Percentiles rank a stretch among this genome's conserved stretches.
phyloP scores from a whole-genome alignment of 2,797 vertebrate species.

The Carapus acus region DNA sequence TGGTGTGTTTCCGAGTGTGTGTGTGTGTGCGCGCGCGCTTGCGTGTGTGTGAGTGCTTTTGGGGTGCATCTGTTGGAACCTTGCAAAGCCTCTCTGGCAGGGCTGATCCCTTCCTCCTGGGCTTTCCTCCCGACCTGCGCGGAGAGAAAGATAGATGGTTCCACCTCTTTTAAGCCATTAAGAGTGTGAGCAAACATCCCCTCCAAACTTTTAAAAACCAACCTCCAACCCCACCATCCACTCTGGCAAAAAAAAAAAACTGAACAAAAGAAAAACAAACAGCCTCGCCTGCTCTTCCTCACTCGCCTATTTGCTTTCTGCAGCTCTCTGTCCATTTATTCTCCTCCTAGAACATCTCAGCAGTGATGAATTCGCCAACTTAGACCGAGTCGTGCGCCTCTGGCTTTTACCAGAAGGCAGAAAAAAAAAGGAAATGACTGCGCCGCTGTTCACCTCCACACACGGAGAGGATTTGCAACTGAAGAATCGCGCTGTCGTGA shows the following conservation, averaged over 20 bases:
- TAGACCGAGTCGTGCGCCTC: constrained; percentile 51
- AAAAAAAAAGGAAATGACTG: constrained; percentile 1
- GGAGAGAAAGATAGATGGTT: constrained; percentile 64
- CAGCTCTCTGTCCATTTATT: constrained; percentile 21
- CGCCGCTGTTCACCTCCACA: constrained; percentile 19
- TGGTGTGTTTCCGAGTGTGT: constrained; percentile 42
- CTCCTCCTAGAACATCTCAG: constrained; percentile 20
- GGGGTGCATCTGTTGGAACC: constrained; percentile 42
- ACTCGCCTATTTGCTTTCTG: constrained; percentile 17
- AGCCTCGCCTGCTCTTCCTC: constrained; percentile 25
- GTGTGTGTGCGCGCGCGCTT: constrained; percentile 52
- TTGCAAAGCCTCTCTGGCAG: constrained; percentile 42
- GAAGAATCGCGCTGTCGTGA: constrained; percentile 9
- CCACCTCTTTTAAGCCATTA: constrained; percentile 60
- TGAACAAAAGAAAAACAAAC: constrained; percentile 42
- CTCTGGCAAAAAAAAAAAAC: constrained; percentile 17
- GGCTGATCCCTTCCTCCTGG: constrained; percentile 38
- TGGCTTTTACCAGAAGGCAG: constrained; percentile 21
- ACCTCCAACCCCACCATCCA: constrained; percentile 27
- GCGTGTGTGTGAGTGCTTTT: constrained; percentile 25
- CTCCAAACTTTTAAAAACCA: constrained; percentile 58
- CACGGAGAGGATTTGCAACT: constrained; percentile 15
- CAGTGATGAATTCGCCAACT: constrained; percentile 34
- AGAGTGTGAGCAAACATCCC: constrained; percentile 65
- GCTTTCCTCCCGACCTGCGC: constrained; percentile 28